Conservation (phyloP, 2,888 invertebrate species). For the Calameuta filiformis region DNA sequence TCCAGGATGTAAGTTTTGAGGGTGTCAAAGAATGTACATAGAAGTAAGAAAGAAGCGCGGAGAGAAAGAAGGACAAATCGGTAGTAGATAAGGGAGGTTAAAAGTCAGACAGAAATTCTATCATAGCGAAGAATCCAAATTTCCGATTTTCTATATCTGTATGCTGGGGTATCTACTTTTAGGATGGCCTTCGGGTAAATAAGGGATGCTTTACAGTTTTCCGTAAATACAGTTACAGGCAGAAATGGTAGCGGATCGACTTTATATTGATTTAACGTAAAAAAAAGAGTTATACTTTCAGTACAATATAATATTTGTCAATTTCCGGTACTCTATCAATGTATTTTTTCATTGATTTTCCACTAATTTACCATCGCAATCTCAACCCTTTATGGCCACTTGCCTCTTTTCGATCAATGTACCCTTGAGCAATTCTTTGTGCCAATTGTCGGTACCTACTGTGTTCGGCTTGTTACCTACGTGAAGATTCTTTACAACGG, state of each 20-base stretch:
- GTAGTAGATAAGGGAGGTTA: background rate
- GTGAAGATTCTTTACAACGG: background rate
- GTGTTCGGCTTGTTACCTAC: background rate
- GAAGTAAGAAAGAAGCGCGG: background rate
- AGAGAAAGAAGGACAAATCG: background rate
- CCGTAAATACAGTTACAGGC: background rate
- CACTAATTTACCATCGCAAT: background rate
- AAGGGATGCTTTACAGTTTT: background rate
- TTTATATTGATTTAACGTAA: background rate
- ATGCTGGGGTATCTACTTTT: background rate
- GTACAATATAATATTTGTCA: background rate
- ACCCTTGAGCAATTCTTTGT: constrained; percentile 14
- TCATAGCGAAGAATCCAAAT: background rate
- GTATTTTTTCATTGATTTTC: background rate
- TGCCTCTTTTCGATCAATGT: constrained; percentile 15
- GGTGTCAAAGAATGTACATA: background rate
- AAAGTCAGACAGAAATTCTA: background rate
- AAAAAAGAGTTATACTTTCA: background rate
- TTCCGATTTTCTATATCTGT: background rate
- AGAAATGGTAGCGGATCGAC: background rate
- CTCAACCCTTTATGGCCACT: background rate
- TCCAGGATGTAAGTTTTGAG: background rate
- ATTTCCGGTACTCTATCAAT: background rate
- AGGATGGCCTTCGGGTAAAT: background rate
- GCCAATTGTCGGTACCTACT: background rate